These are phyloP conservation scores for Dendrocincla tyrannina DNA, from an alignment of 2,797 vertebrate species.

Conservation along the genomic window DNA sequence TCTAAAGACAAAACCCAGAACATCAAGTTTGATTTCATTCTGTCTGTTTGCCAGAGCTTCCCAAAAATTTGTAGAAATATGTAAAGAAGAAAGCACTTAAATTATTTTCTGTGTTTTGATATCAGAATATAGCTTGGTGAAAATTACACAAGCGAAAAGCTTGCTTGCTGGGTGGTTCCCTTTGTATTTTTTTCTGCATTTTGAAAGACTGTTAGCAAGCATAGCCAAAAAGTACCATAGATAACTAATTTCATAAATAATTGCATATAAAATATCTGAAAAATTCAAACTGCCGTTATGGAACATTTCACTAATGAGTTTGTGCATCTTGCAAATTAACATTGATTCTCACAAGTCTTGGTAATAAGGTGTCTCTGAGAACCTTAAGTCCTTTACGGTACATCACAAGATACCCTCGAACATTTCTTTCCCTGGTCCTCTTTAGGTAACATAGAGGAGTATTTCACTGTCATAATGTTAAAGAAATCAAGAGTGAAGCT, in stretches of 20 bases:
- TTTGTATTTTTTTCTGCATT: neutral
- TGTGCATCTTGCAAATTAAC: neutral
- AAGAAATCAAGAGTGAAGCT: conserved; percentile 90
- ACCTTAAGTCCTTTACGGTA: neutral
- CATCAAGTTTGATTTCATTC: neutral
- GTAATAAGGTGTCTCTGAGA: neutral
- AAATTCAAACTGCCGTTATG: fast-evolving
- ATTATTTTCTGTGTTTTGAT: neutral
- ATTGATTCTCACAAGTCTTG: neutral
- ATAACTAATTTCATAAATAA: neutral
- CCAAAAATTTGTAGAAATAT: neutral
- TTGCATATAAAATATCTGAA: neutral
- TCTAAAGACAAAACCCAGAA: neutral
- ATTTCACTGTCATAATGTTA: conserved; percentile 93
- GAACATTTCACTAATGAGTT: neutral
- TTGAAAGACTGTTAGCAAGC: neutral
- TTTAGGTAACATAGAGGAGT: conserved; percentile 84
- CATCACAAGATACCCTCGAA: neutral
- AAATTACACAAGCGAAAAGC: neutral
- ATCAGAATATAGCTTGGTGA: neutral
- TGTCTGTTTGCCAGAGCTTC: neutral
- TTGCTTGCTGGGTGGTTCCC: neutral
- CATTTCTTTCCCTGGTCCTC: neutral
- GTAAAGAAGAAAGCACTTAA: neutral
- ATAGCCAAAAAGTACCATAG: neutral